Percentiles rank a stretch among this genome's conserved stretches.
Evolutionary conservation across 2,888 invertebrate genomes (phyloP).

Genomic region (Lithophane leautieri): DNA sequence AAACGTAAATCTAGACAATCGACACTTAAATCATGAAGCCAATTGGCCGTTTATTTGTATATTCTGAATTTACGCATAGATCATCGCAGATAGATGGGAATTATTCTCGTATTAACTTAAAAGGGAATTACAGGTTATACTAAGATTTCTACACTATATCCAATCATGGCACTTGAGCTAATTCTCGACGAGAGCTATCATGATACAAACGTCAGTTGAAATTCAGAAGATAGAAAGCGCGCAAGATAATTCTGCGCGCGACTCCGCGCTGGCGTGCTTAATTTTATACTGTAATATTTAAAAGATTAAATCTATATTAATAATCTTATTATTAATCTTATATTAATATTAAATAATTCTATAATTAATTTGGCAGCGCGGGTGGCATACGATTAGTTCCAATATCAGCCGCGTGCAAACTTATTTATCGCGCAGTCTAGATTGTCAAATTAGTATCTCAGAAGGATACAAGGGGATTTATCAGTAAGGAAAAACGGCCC

Average conservation of each 20-base stretch:
- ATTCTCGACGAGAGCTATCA: background rate
- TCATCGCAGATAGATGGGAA: constrained; percentile 34
- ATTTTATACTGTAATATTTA: too few relatives aligned
- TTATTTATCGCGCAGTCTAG: too few relatives aligned
- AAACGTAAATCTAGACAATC: constrained; percentile 60
- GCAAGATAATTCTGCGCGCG: too few relatives aligned
- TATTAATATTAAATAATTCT: too few relatives aligned
- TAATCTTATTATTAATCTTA: too few relatives aligned
- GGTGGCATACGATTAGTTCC: too few relatives aligned
- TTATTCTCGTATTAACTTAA: constrained; percentile 27
- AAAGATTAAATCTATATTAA: too few relatives aligned
- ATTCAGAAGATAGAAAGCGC: background rate
- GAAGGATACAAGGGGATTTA: background rate
- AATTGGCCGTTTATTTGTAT: constrained; percentile 56
- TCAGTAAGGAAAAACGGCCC: background rate
- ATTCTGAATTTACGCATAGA: constrained; percentile 34
- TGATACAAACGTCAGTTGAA: background rate
- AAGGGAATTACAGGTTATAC: background rate
- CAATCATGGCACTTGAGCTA: background rate
- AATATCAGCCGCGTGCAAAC: too few relatives aligned
- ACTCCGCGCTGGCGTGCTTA: too few relatives aligned
- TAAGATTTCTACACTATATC: constrained; percentile 21
- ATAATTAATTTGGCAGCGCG: too few relatives aligned
- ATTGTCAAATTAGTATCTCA: background rate
- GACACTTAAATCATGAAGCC: constrained; percentile 54